Percentiles rank a stretch among this genome's conserved stretches.
phyloP scores from a whole-genome alignment of 2,888 invertebrate species.

The Pandemis heparana region DNA sequence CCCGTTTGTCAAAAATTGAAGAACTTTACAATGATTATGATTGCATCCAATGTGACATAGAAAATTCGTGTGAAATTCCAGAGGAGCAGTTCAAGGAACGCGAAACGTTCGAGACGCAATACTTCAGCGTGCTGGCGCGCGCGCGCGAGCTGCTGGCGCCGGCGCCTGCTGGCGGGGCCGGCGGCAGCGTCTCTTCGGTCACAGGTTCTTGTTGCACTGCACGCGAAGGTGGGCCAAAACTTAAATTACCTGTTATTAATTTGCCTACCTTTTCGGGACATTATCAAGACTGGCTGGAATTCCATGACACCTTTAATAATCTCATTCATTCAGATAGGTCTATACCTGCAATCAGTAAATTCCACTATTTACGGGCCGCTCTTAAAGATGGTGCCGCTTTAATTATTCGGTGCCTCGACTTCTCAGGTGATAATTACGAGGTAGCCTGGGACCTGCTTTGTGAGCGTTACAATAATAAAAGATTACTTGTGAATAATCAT shows the following conservation, averaged over 20 bases:
- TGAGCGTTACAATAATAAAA: conserved; percentile 42
- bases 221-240: too few species aligned
- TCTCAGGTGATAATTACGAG: conserved; percentile 42
- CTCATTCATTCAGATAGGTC: conserved; percentile 35
- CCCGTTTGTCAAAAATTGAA: neutral
- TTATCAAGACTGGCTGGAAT: conserved; percentile 43
- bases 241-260: too few species aligned
- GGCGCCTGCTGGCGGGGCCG: neutral
- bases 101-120: neutral
- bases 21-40: neutral
- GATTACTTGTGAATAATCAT: conserved; percentile 42
- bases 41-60: conserved; percentile 6
- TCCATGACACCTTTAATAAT: conserved; percentile 41
- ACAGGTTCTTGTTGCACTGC: neutral
- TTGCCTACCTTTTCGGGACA: too few species aligned
- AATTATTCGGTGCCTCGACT: conserved; percentile 21
- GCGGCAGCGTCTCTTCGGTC: neutral
- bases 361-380: conserved; percentile 40
- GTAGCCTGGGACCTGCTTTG: conserved; percentile 43
- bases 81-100: conserved; percentile 8
- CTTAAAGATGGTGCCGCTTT: conserved; percentile 36
- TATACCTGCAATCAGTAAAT: conserved; percentile 42
- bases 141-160: neutral
- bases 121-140: neutral
- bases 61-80: conserved; percentile 12